A percentile compares a stretch with the other conserved stretches of the same genome.
Conservation (phyloP, 2,888 invertebrate genomes). For the Drosophila cognata region DNA sequence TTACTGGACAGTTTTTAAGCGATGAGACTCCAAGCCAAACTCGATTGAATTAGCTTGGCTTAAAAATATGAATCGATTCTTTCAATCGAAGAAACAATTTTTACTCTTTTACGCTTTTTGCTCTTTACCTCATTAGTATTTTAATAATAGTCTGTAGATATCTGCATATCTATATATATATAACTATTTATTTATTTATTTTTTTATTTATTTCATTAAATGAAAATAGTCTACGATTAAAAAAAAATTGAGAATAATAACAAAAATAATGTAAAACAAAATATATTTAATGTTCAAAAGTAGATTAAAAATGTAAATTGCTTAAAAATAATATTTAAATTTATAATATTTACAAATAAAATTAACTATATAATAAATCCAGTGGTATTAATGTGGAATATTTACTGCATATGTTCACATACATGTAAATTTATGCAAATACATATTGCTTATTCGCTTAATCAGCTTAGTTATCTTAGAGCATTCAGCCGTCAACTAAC, state of each 20-base stretch:
- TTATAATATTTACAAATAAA: neutral
- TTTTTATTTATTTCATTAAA: neutral
- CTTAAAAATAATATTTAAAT: neutral
- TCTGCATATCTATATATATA: too few relatives aligned
- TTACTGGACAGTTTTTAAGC: conserved; percentile 1
- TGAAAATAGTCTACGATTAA: neutral
- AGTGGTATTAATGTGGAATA: too few relatives aligned
- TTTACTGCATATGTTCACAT: too few relatives aligned
- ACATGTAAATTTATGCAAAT: neutral
- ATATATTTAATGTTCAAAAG: neutral
- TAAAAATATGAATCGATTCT: neutral
- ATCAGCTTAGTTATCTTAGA: conserved; percentile 18
- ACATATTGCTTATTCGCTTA: neutral
- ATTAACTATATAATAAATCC: neutral
- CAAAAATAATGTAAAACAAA: neutral
- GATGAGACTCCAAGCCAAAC: neutral
- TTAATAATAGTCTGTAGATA: neutral
- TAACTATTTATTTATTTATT: neutral
- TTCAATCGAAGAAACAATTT: neutral
- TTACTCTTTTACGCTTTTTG: neutral
- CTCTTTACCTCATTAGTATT: neutral
- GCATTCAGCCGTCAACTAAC: conserved; percentile 27
- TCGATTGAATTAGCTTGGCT: neutral
- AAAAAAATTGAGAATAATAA: neutral
- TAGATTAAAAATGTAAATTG: neutral